Evolutionary conservation across 2,797 vertebrate genomes (phyloP).

Genomic region (Muscicapa comitata): DNA sequence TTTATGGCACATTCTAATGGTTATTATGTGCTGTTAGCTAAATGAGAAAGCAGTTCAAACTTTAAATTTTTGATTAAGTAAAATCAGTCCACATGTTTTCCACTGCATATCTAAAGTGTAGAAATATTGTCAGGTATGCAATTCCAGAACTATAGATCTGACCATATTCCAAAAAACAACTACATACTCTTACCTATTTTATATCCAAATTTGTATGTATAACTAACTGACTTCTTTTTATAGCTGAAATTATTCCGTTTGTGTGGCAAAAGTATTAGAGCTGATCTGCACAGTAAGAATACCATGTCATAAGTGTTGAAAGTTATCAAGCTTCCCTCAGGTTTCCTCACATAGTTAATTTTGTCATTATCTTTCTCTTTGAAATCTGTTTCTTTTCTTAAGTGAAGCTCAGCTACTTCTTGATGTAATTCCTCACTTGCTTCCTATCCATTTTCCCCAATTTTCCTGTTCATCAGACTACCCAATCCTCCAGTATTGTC

Average conservation of each 20-base stretch:
- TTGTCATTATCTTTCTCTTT: background rate
- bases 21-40: background rate
- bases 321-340: background rate
- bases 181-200: background rate
- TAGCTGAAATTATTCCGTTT: background rate
- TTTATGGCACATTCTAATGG: background rate
- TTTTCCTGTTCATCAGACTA: background rate
- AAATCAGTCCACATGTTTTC: background rate
- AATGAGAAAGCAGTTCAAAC: background rate
- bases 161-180: background rate
- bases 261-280: background rate
- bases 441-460: background rate
- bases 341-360: background rate
- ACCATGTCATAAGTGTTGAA: accelerated
- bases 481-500: background rate
- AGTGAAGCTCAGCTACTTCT: background rate
- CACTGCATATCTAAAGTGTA: background rate
- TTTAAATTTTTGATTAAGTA: background rate
- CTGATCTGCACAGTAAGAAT: background rate
- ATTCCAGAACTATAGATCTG: background rate
- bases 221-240: background rate
- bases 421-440: background rate
- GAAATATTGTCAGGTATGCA: background rate
- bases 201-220: background rate
- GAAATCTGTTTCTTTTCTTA: background rate